Evolutionary conservation across 23 tunicate genomes (phyloP), one percentile per base, ranked within the genome.

Genomic region (Diplosoma virens): DNA sequence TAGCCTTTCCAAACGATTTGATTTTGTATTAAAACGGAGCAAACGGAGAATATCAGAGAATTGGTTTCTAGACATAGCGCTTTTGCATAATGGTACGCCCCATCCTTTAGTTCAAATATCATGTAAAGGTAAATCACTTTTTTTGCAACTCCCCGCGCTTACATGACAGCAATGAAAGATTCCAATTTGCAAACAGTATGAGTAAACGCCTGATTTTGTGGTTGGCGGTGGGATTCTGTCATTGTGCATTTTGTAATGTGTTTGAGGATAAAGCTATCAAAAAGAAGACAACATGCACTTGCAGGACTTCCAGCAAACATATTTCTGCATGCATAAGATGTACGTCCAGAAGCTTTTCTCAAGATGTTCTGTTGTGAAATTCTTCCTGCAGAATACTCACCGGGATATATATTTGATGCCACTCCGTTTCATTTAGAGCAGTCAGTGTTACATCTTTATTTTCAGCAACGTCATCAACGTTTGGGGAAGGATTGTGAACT

Each of bases 61-160:
- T 58, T 22, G 65, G 65, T 58, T n/a, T 58, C 65, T 23, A 22
- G 65, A 58, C 65, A n/a, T 58, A 58, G 65, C 6, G 65, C 65
- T 58, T n/a, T 58, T 58, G 65, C 65, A 58, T 22, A 58, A 23
- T 58, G 65, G 21, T 22, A 58, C n/a, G n/a, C 65, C 65, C 65
- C 65, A 58, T 9, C 65, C n/a, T 58, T 58, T 22, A 58, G 65
- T 58, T 22, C 65, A 58, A 58, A 58, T 58, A n/a, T n/a, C 65
- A 58, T 58, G 65, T 22, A 17, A 58, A 58, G 65, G 14, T 41
- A 41, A 41, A 58, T 58, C 20, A 58, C 65, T n/a, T 58, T n/a
- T 41, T 58, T n/a, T n/a, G n/a, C n/a, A n/a, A n/a, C n/a, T n/a
- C n/a, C n/a, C n/a, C n/a, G n/a, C n/a, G n/a, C 24, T 6, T 41